These are phyloP conservation scores for Oreochromis mossambicus DNA, from an alignment of 2,797 vertebrate genomes.

Conservation along the genomic window DNA sequence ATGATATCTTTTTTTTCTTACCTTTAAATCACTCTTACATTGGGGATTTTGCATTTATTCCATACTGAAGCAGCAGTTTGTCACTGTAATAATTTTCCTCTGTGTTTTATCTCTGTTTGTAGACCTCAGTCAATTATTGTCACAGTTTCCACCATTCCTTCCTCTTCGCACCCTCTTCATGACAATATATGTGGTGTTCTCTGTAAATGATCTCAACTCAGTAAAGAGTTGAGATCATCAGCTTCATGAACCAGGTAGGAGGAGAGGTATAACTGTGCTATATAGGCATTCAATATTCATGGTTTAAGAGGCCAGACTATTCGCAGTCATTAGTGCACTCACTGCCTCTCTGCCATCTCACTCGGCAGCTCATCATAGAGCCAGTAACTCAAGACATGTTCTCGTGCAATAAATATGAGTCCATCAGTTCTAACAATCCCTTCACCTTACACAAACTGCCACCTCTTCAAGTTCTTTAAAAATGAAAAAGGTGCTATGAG, in stretches of 20 bases:
- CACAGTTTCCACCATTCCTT: not conserved
- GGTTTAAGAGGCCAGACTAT: conserved; percentile 55
- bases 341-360: conserved; percentile 52
- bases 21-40: not conserved
- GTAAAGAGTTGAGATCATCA: not conserved
- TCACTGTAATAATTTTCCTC: not conserved
- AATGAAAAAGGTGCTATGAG: not conserved
- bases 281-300: conserved; percentile 71
- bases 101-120: not conserved
- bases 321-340: conserved; percentile 73
- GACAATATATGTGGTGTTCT: not conserved
- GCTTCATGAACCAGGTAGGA: not conserved
- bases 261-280: conserved; percentile 30
- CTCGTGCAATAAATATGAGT: conserved; percentile 72
- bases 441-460: not conserved
- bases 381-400: conserved; percentile 52
- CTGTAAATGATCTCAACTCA: not conserved
- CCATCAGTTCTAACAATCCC: conserved; percentile 18
- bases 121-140: not conserved
- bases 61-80: not conserved
- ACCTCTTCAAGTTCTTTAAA: not conserved
- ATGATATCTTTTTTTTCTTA: not conserved
- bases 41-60: not conserved
- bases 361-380: conserved; percentile 46
- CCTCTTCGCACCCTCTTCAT: not conserved